Evolutionary conservation across 2,113 vertebrate species (phyloP), one percentile per base, ranked within the genome.

Genomic region (Gambusia affinis): DNA sequence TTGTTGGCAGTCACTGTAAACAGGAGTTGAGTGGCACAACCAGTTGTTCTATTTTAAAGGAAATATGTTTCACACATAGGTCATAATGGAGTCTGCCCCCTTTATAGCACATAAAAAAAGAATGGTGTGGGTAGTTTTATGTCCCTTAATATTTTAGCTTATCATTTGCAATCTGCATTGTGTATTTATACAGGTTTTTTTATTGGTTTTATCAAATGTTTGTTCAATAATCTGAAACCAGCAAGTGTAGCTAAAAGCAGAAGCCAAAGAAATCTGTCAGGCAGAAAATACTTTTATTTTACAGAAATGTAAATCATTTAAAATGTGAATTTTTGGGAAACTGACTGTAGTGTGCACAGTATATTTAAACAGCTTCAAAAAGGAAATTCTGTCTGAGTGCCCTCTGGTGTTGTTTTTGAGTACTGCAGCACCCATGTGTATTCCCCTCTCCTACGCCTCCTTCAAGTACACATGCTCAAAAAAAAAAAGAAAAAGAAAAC

Each of bases 381-480:
- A 0, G 60, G 6, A 37, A 24, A 47, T 28, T 72, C 35, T 28
- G 29, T 28, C 11, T 1, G 17, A 64, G 72, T n/a, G 22, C 85
- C 85, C 84, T 78, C 92, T 91, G 69, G 75, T 91, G 92, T 63
- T 29, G 7, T 24, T 19, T 5, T 29, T 12, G 10, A 51, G 70
- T 71, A 72, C 60, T 81, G 70, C 76, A 28, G 47, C 2, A 22
- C 29, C 24, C 47, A 66, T 57, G 82, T 24, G 68, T 79, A 79
- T 81, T 78, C 60, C 42, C 15, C 39, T 42, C 44, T 80, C 6
- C 30, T 17, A 29, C 3, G 24, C 77, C 73, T 67, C 73, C 70
- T 64, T 69, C 81, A 85, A 79, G 87, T 78, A 77, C 78, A 65
- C 6, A 27, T 6, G 35, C 12, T 24, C 2, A 64, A 3, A 33